Conservation (phyloP, 1,140 invertebrate genomes). For the Caligus rogercresseyi region DNA sequence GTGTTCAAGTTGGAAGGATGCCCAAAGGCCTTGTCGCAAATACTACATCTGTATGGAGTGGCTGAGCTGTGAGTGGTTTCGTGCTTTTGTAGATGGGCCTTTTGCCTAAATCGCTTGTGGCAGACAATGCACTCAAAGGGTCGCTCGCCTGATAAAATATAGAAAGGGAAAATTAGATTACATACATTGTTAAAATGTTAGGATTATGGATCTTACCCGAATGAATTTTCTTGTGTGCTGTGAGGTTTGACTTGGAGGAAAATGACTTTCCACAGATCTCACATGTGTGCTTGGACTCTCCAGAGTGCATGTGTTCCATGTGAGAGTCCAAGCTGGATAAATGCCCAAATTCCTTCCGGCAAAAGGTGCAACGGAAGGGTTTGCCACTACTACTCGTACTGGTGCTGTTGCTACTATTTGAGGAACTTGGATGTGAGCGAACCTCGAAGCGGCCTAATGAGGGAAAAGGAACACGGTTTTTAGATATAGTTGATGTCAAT, state of each 20-base stretch:
- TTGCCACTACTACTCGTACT: not conserved
- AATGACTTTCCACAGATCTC: slow-evolving; percentile 16
- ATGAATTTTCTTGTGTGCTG: slow-evolving; percentile 21
- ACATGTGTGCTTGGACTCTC: slow-evolving; percentile 16
- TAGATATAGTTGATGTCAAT: no score
- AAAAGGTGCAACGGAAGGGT: slow-evolving; percentile 17
- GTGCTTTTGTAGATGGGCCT: slow-evolving; percentile 20
- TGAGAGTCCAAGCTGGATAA: slow-evolving; percentile 18
- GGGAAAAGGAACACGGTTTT: no score
- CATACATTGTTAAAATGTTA: not conserved
- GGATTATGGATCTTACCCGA: slow-evolving; percentile 4
- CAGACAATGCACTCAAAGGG: slow-evolving; percentile 18
- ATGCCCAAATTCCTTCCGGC: slow-evolving; percentile 19
- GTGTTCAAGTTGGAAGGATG: slow-evolving; percentile 19
- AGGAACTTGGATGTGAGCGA: not conserved
- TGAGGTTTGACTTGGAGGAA: slow-evolving; percentile 20
- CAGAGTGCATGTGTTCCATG: slow-evolving; percentile 16
- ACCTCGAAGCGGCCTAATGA: not conserved
- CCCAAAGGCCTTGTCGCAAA: slow-evolving; percentile 19
- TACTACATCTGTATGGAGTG: slow-evolving; percentile 15
- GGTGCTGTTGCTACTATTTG: no score
- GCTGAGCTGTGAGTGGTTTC: slow-evolving; percentile 20
- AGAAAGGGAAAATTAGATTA: slow-evolving; percentile 3
- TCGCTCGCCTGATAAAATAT: slow-evolving; percentile 11
- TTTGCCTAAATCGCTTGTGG: slow-evolving; percentile 18